Base-by-base conservation (phyloP, 2,797 vertebrate species). In the Sandelia bainsii region DNA sequence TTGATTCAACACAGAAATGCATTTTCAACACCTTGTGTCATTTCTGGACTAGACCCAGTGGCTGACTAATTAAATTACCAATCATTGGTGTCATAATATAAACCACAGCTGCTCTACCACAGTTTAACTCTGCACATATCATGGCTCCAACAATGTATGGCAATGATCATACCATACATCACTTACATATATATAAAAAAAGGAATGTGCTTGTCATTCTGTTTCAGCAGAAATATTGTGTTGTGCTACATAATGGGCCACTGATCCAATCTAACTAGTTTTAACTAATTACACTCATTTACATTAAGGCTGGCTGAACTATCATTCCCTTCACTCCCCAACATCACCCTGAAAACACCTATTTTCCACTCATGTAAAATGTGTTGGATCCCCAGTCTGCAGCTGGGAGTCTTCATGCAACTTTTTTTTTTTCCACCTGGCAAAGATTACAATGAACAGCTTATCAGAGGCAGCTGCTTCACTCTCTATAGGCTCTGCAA, bases 391-490 rank as follows among this genome's bases (percentile, higher is more conserved):
- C 61, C 57, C 54, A 77, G 25, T 72, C 32, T 60, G 62, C 74
- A 81, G 81, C 75, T 86, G 75, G 57, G 56, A 66, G 54, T 62
- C 61, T 62, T 72, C 27, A 11, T 74, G 58, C 53, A 37, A 66
- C 19, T 13, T 44, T 25, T 50, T 51, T 71, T 27, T 42, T 34
- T 52, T 23, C 19, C 73, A 81, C 81, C 79, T 88, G 75, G 51
- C 65, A 69, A 64, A 75, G 65, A 87, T 80, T 62, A 70, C 67
- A 86, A 74, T 65, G 65, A 80, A 46, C 61, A 57, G 60, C n/a
- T 80, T 82, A 88, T 86, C 86, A 80, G 69, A 76, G 66, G 75
- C 89, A 90, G 88, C 87, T 89, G 87, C 77, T 80, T 74, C 12
- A 37, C 66, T 80, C 72, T 78, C 62, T 71, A 79, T 80, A 79